These are phyloP conservation scores for Baccha elongata DNA, from an alignment of 2,888 invertebrate genomes.

Conservation along the genomic window DNA sequence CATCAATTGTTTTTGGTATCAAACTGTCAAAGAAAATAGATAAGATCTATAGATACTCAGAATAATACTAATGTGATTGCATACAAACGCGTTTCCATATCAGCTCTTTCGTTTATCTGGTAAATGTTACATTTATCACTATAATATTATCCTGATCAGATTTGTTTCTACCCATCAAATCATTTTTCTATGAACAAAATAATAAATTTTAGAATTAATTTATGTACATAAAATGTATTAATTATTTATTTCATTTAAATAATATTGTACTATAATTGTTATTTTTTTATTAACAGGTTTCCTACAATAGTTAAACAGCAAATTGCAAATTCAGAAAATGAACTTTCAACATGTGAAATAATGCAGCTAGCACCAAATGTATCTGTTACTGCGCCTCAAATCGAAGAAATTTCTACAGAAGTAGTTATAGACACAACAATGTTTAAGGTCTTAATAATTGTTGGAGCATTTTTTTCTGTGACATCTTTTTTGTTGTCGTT, in stretches of 20 bases:
- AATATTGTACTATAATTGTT: not conserved
- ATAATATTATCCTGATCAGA: too few species aligned
- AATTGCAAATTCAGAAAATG: slow-evolving; percentile 77
- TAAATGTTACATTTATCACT: too few species aligned
- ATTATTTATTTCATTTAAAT: not conserved
- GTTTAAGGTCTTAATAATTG: slow-evolving; percentile 28
- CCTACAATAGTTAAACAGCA: slow-evolving; percentile 79
- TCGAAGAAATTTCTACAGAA: not conserved
- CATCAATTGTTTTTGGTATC: too few species aligned
- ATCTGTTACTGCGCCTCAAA: not conserved
- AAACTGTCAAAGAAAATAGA: too few species aligned
- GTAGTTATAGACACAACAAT: slow-evolving; percentile 18
- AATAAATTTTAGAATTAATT: too few species aligned
- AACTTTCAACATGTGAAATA: slow-evolving; percentile 78
- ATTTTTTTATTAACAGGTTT: slow-evolving; percentile 74
- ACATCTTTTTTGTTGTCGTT: slow-evolving; percentile 26
- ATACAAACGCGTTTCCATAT: too few species aligned
- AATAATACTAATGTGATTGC: too few species aligned
- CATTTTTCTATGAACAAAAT: too few species aligned
- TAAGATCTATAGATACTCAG: too few species aligned
- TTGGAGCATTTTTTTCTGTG: slow-evolving; percentile 30
- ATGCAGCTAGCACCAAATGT: slow-evolving; percentile 7
- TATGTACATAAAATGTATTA: not conserved
- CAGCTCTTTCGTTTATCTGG: too few species aligned
- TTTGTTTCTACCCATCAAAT: too few species aligned